Evolutionary conservation across 2,113 vertebrate species (phyloP).

Genomic region (Phalacrocorax pelagicus): DNA sequence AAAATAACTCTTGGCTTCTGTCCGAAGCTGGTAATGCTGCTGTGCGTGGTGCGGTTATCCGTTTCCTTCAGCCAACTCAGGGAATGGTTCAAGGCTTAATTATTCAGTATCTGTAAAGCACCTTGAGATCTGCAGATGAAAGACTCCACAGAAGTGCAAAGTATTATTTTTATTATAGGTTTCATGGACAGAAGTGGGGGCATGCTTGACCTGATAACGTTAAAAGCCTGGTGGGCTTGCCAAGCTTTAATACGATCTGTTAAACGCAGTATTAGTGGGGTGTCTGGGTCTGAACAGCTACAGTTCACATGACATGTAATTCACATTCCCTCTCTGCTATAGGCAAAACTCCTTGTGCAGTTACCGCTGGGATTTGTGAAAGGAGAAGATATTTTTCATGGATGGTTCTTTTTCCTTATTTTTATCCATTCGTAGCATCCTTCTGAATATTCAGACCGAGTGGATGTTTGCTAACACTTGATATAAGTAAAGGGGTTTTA

Average conservation of each 20-base stretch:
- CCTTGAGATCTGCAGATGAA: not conserved
- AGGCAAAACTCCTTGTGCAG: not conserved
- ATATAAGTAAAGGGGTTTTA: not conserved
- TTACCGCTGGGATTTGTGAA: not conserved
- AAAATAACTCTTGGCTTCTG: not conserved
- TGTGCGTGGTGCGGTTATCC: not conserved
- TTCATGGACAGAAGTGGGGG: not conserved
- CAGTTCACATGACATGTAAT: not conserved
- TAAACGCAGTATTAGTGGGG: not conserved
- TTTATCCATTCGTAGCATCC: not conserved
- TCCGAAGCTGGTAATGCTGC: not conserved
- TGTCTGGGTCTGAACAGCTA: not conserved
- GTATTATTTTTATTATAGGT: not conserved
- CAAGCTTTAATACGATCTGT: not conserved
- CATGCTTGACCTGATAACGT: not conserved
- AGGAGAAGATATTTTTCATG: not conserved
- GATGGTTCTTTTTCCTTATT: not conserved
- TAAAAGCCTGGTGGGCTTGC: conserved; percentile 16
- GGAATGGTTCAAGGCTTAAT: not conserved
- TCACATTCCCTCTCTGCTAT: not conserved
- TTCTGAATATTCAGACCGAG: not conserved
- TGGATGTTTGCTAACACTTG: not conserved
- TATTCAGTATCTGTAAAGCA: not conserved
- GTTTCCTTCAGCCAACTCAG: not conserved
- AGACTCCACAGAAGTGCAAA: not conserved